A percentile compares a stretch with the other conserved stretches of the same genome.
These are phyloP conservation scores for Brachyopa scutellaris DNA, from an alignment of 2,888 invertebrate species.

Conservation along the genomic window DNA sequence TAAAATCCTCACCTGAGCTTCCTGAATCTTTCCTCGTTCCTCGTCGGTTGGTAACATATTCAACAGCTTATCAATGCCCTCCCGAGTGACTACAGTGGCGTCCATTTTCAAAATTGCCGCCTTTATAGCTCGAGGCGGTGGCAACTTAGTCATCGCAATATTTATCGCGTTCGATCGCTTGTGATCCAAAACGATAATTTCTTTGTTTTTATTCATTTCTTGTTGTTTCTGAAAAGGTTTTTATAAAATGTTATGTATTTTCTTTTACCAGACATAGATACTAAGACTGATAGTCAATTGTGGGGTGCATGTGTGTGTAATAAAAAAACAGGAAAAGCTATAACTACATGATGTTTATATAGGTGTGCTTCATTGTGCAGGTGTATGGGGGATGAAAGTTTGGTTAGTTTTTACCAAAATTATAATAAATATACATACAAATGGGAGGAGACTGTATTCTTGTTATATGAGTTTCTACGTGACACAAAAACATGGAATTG, in stretches of 20 bases:
- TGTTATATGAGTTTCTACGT: constrained; percentile 21
- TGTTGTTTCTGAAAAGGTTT: constrained; percentile 87
- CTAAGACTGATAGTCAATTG: constrained; percentile 6
- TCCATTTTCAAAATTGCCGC: constrained; percentile 99
- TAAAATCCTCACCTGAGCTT: constrained; percentile 87
- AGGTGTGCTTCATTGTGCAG: constrained; percentile 44
- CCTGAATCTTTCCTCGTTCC: constrained; percentile 97
- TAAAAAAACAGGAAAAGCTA: constrained; percentile 31
- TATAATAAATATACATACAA: neutral
- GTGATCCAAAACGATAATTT: constrained; percentile 96
- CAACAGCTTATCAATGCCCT: constrained; percentile 98
- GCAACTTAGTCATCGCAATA: constrained; percentile 99
- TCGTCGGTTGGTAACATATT: constrained; percentile 99
- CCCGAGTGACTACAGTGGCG: constrained; percentile 97
- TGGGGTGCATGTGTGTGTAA: constrained; percentile 52
- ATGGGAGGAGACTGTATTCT: neutral
- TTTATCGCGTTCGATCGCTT: constrained; percentile 99
- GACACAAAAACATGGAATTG: constrained; percentile 39
- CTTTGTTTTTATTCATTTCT: constrained; percentile 92
- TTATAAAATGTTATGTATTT: too few relatives aligned
- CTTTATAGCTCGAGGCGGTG: constrained; percentile 98
- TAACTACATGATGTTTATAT: constrained; percentile 8
- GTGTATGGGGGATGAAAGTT: constrained; percentile 13
- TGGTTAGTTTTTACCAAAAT: constrained; percentile 1
- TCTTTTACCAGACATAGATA: too few relatives aligned